A percentile compares a stretch with the other conserved stretches of the same genome.
Evolutionary conservation across 2,797 vertebrate genomes (phyloP).

Genomic region (Melanotaenia pygmaea): DNA sequence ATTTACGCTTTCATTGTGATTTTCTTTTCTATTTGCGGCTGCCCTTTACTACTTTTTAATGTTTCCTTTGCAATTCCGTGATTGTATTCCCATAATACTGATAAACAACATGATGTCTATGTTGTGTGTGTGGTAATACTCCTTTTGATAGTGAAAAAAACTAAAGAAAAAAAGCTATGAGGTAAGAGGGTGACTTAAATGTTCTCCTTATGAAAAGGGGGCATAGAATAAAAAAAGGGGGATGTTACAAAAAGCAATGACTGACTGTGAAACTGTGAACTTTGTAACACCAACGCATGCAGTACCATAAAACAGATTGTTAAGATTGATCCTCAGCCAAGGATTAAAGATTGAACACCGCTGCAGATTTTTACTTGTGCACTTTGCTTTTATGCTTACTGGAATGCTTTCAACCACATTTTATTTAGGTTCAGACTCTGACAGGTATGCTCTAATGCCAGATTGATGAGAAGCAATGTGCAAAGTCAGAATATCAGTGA

Average conservation of each 20-base stretch:
- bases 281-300: constrained; percentile 50
- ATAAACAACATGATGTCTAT: constrained; percentile 12
- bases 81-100: neutral
- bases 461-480: constrained; percentile 2
- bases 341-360: constrained; percentile 65
- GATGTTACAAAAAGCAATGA: constrained; percentile 37
- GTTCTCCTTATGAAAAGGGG: constrained; percentile 57
- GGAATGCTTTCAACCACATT: constrained; percentile 22
- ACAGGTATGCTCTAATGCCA: constrained; percentile 48
- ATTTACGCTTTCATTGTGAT: too few relatives aligned
- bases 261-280: constrained; percentile 52
- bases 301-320: constrained; percentile 64
- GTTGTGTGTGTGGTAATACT: constrained; percentile 20
- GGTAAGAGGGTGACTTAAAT: constrained; percentile 56
- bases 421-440: constrained; percentile 40
- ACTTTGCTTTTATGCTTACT: constrained; percentile 56
- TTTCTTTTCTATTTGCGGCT: too few relatives aligned
- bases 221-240: constrained; percentile 48
- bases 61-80: neutral
- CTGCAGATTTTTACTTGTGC: constrained; percentile 54
- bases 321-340: constrained; percentile 61
- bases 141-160: neutral
- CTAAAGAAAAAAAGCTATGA: constrained; percentile 60
- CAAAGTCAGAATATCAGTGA: neutral
- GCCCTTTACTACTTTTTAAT: too few relatives aligned